Evolutionary conservation across 2,113 vertebrate genomes (phyloP).

Genomic region (Phyllostomus discolor): DNA sequence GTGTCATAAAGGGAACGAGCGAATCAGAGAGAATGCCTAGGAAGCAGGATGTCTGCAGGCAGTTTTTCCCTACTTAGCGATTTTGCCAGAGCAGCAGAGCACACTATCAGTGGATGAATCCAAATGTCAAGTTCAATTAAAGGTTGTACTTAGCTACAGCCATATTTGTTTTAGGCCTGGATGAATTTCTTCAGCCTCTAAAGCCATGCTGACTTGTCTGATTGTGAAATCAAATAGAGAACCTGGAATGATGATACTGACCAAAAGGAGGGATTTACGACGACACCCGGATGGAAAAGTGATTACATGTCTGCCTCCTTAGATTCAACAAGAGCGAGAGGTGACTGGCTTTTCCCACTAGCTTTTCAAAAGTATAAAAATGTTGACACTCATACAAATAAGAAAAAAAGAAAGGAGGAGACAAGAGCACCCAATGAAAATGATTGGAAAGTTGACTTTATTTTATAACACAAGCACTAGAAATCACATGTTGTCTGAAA

Average conservation of each 20-base stretch:
- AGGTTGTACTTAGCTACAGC: not conserved
- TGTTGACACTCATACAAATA: not conserved
- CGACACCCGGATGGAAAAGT: not conserved
- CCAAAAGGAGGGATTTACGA: not conserved
- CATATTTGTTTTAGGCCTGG: not conserved
- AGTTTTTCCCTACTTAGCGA: not conserved
- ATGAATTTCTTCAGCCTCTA: slow-evolving; percentile 6
- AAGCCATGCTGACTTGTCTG: not conserved
- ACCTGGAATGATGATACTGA: not conserved
- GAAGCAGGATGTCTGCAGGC: not conserved
- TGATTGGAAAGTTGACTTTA: slow-evolving; percentile 39
- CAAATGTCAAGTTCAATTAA: slow-evolving; percentile 35
- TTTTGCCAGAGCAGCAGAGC: not conserved
- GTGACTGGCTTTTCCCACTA: slow-evolving; percentile 10
- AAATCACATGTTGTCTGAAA: slow-evolving; percentile 44
- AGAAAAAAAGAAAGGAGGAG: slow-evolving; percentile 32
- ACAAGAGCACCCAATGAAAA: slow-evolving; percentile 12
- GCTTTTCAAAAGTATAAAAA: slow-evolving; percentile 32
- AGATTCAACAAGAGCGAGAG: not conserved
- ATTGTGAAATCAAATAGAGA: slow-evolving; percentile 37
- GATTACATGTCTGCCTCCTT: slow-evolving; percentile 8
- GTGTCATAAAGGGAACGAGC: not conserved
- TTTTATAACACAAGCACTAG: slow-evolving; percentile 42
- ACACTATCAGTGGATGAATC: not conserved
- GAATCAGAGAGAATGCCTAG: not conserved